These are phyloP conservation scores for Chloebia gouldiae DNA, from an alignment of 2,113 vertebrate species.

Conservation along the genomic window DNA sequence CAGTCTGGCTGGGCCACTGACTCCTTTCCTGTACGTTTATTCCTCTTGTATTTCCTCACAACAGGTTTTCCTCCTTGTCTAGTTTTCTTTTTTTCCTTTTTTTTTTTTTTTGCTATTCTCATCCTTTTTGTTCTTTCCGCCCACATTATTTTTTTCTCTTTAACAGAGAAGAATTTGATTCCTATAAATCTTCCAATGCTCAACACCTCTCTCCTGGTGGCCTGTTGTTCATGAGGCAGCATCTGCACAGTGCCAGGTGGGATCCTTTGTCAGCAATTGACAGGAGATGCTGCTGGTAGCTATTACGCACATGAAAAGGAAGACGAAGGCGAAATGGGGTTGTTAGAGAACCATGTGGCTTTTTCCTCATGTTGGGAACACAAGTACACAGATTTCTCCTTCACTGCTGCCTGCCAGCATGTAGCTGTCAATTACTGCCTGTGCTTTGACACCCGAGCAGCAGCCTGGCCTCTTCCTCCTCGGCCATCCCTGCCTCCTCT, in stretches of 20 bases:
- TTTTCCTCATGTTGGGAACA: not conserved
- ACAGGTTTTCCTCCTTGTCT: not conserved
- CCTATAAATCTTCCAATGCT: constrained; percentile 11
- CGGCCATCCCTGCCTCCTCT: not conserved
- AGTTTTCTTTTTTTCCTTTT: not conserved
- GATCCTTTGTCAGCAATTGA: constrained; percentile 35
- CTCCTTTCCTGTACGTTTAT: not conserved
- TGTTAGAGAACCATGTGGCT: not conserved
- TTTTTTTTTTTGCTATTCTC: not conserved
- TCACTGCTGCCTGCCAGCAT: not conserved
- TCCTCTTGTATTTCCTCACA: not conserved
- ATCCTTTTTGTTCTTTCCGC: not conserved
- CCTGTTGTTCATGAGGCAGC: not conserved
- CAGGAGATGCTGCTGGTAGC: constrained; percentile 16
- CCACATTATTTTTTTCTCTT: not conserved
- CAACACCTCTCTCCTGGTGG: not conserved
- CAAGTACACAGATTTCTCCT: not conserved
- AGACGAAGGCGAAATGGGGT: not conserved
- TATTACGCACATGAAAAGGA: not conserved
- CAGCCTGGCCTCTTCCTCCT: not conserved
- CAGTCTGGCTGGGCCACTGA: not conserved
- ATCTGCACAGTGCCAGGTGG: constrained; percentile 18
- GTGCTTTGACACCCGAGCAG: not conserved
- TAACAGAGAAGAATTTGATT: not conserved
- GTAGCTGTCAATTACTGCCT: constrained; percentile 5